phyloP scores from a whole-genome alignment of 2,888 invertebrate species.

The Euplagia quadripunctaria region DNA sequence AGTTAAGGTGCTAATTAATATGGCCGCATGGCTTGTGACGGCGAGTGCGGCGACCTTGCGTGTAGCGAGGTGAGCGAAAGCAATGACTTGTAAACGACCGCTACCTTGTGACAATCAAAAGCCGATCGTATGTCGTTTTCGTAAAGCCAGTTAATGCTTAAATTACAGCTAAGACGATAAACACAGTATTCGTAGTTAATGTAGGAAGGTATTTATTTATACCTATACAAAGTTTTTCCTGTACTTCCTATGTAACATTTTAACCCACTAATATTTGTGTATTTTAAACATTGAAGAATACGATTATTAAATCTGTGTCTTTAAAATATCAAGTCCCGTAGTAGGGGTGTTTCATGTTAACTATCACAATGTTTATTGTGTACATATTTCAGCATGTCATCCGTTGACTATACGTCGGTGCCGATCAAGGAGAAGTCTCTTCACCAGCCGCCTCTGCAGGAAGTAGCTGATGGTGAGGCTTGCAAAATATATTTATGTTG shows the following conservation, averaged over 20 bases:
- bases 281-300: neutral
- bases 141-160: neutral
- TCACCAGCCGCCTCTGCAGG: conserved; percentile 88
- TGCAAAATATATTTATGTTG: neutral
- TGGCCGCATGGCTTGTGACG: conserved; percentile 32
- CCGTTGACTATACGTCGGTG: conserved; percentile 74
- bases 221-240: neutral
- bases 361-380: neutral
- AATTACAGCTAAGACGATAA: neutral
- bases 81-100: conserved; percentile 20
- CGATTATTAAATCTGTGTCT: neutral
- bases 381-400: conserved; percentile 70
- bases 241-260: neutral
- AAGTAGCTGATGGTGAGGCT: conserved; percentile 89
- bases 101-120: neutral
- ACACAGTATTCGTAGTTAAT: neutral
- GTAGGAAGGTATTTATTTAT: neutral
- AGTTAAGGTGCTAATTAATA: conserved; percentile 30
- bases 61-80: conserved; percentile 51
- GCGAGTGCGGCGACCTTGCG: conserved; percentile 61
- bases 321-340: neutral
- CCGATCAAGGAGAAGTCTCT: conserved; percentile 87
- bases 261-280: neutral
- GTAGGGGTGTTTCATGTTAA: neutral
- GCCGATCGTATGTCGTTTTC: conserved; percentile 4